phyloP scores from a whole-genome alignment of 1,140 invertebrate genomes.

The Achatina immaculata region DNA sequence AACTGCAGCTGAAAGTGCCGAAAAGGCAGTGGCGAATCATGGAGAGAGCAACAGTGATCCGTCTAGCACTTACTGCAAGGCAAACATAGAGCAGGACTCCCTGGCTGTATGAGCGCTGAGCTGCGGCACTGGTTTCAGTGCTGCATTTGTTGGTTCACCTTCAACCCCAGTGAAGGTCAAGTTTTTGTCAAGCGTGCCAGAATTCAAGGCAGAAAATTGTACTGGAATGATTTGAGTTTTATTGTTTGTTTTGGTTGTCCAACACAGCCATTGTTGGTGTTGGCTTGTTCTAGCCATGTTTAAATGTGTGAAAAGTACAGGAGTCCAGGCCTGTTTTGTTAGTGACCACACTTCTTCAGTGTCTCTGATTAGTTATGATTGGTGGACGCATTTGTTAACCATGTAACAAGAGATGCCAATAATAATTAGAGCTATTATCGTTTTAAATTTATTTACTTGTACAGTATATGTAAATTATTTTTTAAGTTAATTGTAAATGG shows the following conservation, averaged over 20 bases:
- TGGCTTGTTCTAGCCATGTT: no score
- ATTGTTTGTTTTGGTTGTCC: neutral
- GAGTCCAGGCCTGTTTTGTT: no score
- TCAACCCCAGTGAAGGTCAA: conserved; percentile 34
- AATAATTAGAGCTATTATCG: no score
- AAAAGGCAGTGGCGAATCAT: neutral
- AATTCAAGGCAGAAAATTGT: neutral
- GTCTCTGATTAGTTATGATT: no score
- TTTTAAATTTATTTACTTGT: no score
- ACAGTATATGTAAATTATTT: no score
- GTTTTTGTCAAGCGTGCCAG: conserved; percentile 10
- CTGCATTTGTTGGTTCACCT: conserved; percentile 10
- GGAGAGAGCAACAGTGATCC: neutral
- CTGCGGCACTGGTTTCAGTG: neutral
- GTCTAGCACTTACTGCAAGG: conserved; percentile 26
- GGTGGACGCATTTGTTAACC: no score
- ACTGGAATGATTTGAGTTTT: neutral
- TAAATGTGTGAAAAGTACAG: no score
- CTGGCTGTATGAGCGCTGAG: conserved; percentile 8
- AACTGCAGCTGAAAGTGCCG: neutral
- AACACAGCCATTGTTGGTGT: no score
- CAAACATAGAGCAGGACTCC: conserved; percentile 29
- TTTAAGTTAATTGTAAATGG: no score
- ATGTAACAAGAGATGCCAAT: no score
- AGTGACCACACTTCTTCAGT: no score